phyloP scores from a whole-genome alignment of 2,113 vertebrate species.

The Coptodon bakossiorum region DNA sequence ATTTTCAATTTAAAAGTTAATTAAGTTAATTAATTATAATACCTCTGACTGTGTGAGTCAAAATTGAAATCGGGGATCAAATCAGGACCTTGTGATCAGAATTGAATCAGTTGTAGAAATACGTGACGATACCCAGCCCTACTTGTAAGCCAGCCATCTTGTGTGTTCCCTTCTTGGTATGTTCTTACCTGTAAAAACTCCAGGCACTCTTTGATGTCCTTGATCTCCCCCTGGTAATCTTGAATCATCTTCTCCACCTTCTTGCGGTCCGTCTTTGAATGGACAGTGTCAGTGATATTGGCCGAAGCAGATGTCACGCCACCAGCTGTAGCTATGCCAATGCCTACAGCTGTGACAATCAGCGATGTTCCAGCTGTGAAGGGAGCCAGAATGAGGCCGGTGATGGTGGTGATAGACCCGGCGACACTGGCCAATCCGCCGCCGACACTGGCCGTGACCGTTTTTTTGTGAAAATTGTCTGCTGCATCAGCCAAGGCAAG shows the following conservation, averaged over 20 bases:
- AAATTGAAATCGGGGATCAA: background rate
- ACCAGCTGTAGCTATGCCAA: conserved; percentile 69
- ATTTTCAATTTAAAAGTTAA: background rate
- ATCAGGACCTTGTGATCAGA: background rate
- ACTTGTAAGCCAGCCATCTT: background rate
- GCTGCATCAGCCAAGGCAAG: conserved; percentile 58
- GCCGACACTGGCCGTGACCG: conserved; percentile 63
- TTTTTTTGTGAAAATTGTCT: conserved; percentile 71
- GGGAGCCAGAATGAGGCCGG: conserved; percentile 71
- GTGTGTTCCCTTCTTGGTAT: no score
- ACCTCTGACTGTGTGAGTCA: background rate
- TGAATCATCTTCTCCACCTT: conserved; percentile 76
- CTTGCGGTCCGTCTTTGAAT: conserved; percentile 70
- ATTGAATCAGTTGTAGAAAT: background rate
- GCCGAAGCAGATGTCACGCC: conserved; percentile 71
- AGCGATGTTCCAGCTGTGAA: conserved; percentile 73
- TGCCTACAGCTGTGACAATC: conserved; percentile 73
- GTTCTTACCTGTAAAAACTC: conserved; percentile 68
- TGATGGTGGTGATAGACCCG: conserved; percentile 73
- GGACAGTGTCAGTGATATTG: conserved; percentile 74
- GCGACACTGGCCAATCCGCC: conserved; percentile 71
- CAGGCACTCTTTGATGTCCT: conserved; percentile 70
- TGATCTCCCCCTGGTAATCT: conserved; percentile 65
- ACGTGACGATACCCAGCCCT: background rate
- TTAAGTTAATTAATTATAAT: background rate